Evolutionary conservation across 2,113 vertebrate species (phyloP).

Genomic region (Chaetorhynchus papuensis): DNA sequence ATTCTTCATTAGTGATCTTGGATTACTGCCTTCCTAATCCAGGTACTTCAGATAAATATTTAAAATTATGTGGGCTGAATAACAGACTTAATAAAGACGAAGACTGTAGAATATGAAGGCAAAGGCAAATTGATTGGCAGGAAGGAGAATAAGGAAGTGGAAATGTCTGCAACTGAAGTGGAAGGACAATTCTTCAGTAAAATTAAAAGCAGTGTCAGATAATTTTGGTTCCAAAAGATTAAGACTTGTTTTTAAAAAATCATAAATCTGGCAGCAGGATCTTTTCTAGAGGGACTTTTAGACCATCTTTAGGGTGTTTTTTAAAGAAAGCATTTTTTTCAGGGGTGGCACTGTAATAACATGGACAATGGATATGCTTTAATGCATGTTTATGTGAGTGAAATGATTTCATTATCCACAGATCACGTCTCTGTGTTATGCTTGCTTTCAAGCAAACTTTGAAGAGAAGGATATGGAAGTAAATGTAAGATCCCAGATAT

Average conservation of each 20-base stretch:
- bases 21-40: background rate
- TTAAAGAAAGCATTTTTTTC: background rate
- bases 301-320: background rate
- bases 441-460: background rate
- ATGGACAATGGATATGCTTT: background rate
- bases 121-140: background rate
- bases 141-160: background rate
- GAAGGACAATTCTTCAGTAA: background rate
- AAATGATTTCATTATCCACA: background rate
- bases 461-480: background rate
- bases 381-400: background rate
- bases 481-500: background rate
- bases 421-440: background rate
- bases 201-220: background rate
- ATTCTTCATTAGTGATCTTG: background rate
- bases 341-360: background rate
- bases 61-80: background rate
- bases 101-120: background rate
- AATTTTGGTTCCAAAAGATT: background rate
- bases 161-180: background rate
- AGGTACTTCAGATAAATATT: background rate
- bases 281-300: background rate
- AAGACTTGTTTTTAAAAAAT: background rate
- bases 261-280: background rate
- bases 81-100: background rate